Conservation (phyloP, 2,797 vertebrate genomes). For the Cuniculus paca region DNA sequence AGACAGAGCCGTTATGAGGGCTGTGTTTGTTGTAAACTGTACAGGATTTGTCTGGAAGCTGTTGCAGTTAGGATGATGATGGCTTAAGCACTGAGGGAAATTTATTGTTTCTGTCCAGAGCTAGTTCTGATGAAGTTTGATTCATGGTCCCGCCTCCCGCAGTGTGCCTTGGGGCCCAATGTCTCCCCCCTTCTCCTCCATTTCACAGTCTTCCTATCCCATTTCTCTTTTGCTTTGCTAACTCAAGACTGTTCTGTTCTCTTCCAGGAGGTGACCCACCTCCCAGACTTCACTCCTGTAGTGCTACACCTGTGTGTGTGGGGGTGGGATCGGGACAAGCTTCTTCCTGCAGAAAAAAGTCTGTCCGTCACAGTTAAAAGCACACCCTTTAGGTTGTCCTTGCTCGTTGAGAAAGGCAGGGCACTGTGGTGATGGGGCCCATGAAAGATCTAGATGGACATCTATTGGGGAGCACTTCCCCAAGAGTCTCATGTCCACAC, state of each 20-base stretch:
- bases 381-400: accelerated
- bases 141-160: not conserved
- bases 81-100: not conserved
- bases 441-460: not conserved
- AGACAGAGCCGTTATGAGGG: not conserved
- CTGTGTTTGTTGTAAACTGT: not conserved
- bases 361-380: not conserved
- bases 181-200: accelerated
- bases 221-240: not conserved
- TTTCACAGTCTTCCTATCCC: not conserved
- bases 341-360: not conserved
- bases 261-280: not conserved
- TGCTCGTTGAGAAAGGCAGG: not conserved
- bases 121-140: not conserved
- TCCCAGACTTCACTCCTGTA: not conserved
- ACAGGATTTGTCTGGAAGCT: not conserved
- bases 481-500: too few relatives aligned
- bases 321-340: not conserved
- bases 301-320: not conserved
- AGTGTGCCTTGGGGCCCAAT: not conserved
- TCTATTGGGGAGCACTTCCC: too few relatives aligned
- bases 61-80: not conserved
- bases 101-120: not conserved
- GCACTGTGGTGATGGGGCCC: too few relatives aligned
- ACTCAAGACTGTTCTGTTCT: not conserved